Evolutionary conservation across 2,113 vertebrate species (phyloP).

Genomic region (Tonatia bakeri): DNA sequence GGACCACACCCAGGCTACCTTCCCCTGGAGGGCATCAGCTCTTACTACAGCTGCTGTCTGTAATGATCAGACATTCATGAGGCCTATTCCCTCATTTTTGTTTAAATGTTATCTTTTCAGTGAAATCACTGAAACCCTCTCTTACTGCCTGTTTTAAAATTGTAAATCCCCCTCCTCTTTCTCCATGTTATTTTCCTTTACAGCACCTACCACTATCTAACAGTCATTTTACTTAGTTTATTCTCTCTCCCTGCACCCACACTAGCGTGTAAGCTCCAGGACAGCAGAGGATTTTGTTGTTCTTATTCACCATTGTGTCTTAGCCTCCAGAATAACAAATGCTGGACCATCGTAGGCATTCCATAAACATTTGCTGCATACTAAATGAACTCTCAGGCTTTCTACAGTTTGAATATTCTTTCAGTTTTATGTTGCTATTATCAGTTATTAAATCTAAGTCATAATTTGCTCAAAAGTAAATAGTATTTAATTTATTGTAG

Average conservation of each 20-base stretch:
- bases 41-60: too few relatives aligned
- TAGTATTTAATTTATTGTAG: constrained; percentile 62
- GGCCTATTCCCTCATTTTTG: background rate
- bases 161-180: background rate
- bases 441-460: background rate
- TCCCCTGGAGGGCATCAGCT: background rate
- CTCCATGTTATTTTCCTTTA: background rate
- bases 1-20: background rate
- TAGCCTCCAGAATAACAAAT: background rate
- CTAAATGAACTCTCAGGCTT: background rate
- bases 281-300: background rate
- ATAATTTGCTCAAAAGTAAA: background rate
- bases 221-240: background rate
- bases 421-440: background rate
- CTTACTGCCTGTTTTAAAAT: background rate
- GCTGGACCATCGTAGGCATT: background rate
- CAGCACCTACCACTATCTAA: background rate
- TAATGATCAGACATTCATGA: background rate
- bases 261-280: background rate
- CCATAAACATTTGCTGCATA: background rate
- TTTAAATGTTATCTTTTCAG: background rate
- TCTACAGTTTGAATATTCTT: background rate
- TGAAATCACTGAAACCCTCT: background rate
- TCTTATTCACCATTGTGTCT: background rate
- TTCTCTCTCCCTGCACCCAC: background rate